Evolutionary conservation across 1,140 invertebrate species (phyloP), one percentile per base, ranked within the genome.

Genomic region (Dinoponera quadriceps): DNA sequence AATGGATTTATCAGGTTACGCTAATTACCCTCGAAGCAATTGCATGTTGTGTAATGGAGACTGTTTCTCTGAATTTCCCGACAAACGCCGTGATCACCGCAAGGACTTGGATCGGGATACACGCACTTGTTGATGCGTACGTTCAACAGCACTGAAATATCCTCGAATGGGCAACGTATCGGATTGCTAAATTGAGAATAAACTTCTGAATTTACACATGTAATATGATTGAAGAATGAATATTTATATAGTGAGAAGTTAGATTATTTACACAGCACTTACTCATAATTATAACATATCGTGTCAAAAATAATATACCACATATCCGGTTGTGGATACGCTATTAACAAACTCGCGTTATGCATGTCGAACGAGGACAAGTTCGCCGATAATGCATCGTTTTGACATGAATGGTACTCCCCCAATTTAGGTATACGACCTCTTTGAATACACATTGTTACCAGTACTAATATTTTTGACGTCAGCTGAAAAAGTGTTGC

Each of bases 131-230:
- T 92, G 55, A 93, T 91, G 91, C 95, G 90, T 90, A 96, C 82
- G 93, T 95, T 92, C 90, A 96, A 68, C 89, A 94, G 92, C 88
- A 95, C 89, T 91, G 96, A 85, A 87, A 94, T 89, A 94, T 96
- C 92, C 49, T 92, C 90, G 48, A 92, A 86, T 85, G 92, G 89
- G 85, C 95, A 95, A 49, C 25, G 87, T 38, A 91, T 91, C 38
- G 88, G 74, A 25, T 86, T 86, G 48, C 94, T 95, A 72, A 27
- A 77, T 59, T 65, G 44, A 25, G 65, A 20, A 74, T 29, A 65
- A 83, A 74, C 44, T 72, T 65, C 59, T 71, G n/a, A 44, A 44
- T 66, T 59, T 55, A 57, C 73, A 25, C 38, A 44, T 44, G n/a
- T n/a, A n/a, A 44, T 44, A 44, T 44, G 4, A 44, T 9, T 44